Evolutionary conservation across 2,888 invertebrate species (phyloP).

Genomic region (Mesoligia furuncula): DNA sequence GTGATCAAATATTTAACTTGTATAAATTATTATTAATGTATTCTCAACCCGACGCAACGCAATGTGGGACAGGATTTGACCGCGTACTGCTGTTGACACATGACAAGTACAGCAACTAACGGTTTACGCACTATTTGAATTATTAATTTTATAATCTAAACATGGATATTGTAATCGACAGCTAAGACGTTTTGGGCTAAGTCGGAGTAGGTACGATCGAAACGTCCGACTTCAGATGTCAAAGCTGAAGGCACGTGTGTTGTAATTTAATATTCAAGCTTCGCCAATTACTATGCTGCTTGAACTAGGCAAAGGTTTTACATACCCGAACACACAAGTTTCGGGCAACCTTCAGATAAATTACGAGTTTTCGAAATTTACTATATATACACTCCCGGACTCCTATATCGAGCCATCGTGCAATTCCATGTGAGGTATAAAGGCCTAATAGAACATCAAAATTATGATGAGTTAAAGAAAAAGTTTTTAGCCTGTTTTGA

Average conservation of each 20-base stretch:
- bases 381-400: too few relatives aligned
- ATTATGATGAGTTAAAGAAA: too few relatives aligned
- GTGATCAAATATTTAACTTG: slow-evolving; percentile 18
- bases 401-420: too few relatives aligned
- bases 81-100: slow-evolving; percentile 24
- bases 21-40: slow-evolving; percentile 17
- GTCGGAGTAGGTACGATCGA: neutral
- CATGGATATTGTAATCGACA: slow-evolving; percentile 5
- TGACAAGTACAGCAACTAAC: slow-evolving; percentile 11
- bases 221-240: neutral
- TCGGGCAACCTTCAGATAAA: neutral
- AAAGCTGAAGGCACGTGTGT: neutral
- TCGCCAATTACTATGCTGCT: neutral
- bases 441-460: too few relatives aligned
- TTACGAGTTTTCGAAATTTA: too few relatives aligned
- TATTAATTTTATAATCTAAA: slow-evolving; percentile 20
- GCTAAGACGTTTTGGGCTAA: neutral
- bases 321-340: neutral
- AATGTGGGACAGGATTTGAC: slow-evolving; percentile 43
- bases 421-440: too few relatives aligned
- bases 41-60: slow-evolving; percentile 5
- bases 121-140: slow-evolving; percentile 15
- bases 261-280: neutral
- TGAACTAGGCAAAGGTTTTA: neutral
- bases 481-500: too few relatives aligned